Evolutionary conservation across 1,140 invertebrate genomes (phyloP).

Genomic region (Papilio xuthus): DNA sequence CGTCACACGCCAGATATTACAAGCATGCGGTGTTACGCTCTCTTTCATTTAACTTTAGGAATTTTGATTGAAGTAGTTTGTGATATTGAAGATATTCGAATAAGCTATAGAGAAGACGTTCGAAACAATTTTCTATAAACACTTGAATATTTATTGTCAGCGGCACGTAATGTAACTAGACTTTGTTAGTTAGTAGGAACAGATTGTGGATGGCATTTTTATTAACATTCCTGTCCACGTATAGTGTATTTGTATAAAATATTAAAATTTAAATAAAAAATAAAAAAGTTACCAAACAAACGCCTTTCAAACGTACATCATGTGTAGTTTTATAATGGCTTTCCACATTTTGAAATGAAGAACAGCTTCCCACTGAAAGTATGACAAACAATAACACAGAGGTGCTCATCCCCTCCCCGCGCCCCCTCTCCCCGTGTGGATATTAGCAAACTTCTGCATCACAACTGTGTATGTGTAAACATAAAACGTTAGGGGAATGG

Average conservation of each 20-base stretch:
- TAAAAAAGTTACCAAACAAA: background rate
- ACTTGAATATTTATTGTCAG: background rate
- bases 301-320: background rate
- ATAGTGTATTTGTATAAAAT: background rate
- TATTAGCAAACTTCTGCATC: constrained; percentile 35
- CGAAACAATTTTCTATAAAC: background rate
- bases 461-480: constrained; percentile 17
- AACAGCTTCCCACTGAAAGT: constrained; percentile 3
- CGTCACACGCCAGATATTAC: background rate
- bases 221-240: background rate
- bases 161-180: background rate
- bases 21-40: background rate
- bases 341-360: constrained; percentile 18
- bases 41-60: background rate
- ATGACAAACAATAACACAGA: constrained; percentile 30
- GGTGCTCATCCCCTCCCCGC: background rate
- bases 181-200: background rate
- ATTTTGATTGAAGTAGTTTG: background rate
- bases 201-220: background rate
- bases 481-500: constrained; percentile 14
- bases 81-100: background rate
- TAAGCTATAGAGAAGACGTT: background rate
- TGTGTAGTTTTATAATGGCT: constrained; percentile 18
- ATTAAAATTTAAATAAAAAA: background rate
- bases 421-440: constrained; percentile 5